Percentiles rank a stretch among this genome's conserved stretches.
phyloP scores from a whole-genome alignment of 1,140 invertebrate species.

The Drosophila bifasciata region DNA sequence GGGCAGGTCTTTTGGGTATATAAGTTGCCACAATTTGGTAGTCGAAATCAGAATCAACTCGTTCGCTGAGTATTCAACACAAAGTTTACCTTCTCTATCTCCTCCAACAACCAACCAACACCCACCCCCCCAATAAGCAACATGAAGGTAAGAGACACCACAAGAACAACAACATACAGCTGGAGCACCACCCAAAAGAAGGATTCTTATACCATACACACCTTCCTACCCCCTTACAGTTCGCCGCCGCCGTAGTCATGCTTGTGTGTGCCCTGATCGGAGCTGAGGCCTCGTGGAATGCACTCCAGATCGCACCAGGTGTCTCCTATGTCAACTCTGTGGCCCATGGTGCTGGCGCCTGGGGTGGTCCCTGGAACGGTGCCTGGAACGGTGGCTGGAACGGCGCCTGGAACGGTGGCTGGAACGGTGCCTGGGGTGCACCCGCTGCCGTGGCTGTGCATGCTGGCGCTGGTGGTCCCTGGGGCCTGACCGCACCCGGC shows the following conservation, averaged over 20 bases:
- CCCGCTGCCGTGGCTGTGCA: slow-evolving; percentile 73
- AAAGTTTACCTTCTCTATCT: slow-evolving; percentile 67
- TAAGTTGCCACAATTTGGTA: slow-evolving; percentile 83
- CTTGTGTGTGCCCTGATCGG: slow-evolving; percentile 80
- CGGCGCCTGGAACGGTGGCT: slow-evolving; percentile 49
- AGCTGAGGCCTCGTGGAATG: slow-evolving; percentile 71
- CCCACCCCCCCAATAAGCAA: slow-evolving; percentile 62
- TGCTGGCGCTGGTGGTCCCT: slow-evolving; percentile 50
- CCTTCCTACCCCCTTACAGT: slow-evolving; percentile 51
- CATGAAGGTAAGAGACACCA: slow-evolving; percentile 75
- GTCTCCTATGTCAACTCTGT: slow-evolving; percentile 75
- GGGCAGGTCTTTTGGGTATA: slow-evolving; percentile 73
- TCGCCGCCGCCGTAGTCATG: slow-evolving; percentile 84
- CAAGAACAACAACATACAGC: neutral
- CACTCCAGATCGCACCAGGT: slow-evolving; percentile 61
- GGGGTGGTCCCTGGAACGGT: slow-evolving; percentile 59
- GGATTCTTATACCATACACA: neutral
- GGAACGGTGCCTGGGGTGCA: slow-evolving; percentile 57
- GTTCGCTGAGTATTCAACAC: slow-evolving; percentile 82
- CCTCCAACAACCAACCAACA: slow-evolving; percentile 61
- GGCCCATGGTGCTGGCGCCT: slow-evolving; percentile 59
- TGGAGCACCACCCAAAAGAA: neutral
- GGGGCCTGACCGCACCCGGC: slow-evolving; percentile 65
- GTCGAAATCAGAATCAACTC: slow-evolving; percentile 83
- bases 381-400: slow-evolving; percentile 69